phyloP scores from a whole-genome alignment of 1,140 invertebrate genomes.

The Himalopsyche phryganea region DNA sequence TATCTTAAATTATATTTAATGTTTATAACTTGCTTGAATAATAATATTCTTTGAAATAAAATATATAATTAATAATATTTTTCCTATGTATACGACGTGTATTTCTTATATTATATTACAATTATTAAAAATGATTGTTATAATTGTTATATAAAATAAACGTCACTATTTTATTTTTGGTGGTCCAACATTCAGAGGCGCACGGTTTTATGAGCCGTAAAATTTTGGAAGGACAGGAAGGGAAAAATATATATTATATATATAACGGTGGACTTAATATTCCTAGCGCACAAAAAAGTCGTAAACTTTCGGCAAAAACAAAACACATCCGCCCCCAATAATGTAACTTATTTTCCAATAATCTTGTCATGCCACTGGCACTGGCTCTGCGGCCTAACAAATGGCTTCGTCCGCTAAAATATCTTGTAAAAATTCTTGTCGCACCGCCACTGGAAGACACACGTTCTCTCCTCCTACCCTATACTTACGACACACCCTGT shows the following conservation, averaged over 20 bases:
- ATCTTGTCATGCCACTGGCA: slow-evolving; percentile 33
- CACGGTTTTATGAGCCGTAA: too few relatives aligned
- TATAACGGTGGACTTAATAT: slow-evolving; percentile 26
- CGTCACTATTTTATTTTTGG: too few relatives aligned
- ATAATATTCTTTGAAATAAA: too few relatives aligned
- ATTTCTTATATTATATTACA: too few relatives aligned
- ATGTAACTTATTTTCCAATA: slow-evolving; percentile 35
- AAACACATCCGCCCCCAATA: slow-evolving; percentile 29
- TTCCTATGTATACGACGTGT: too few relatives aligned
- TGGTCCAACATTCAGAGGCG: too few relatives aligned
- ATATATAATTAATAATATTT: too few relatives aligned
- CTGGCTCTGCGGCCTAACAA: slow-evolving; percentile 30
- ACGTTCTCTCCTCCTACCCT: slow-evolving; percentile 9
- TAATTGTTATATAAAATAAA: too few relatives aligned
- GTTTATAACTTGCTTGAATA: too few relatives aligned
- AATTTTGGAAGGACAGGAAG: neutral
- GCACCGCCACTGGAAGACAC: slow-evolving; percentile 23
- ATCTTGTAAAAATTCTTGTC: slow-evolving; percentile 34
- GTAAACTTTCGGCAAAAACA: slow-evolving; percentile 30
- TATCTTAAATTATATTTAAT: too few relatives aligned
- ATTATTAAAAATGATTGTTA: too few relatives aligned
- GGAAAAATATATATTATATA: neutral
- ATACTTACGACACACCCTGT: neutral
- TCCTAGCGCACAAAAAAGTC: slow-evolving; percentile 31
- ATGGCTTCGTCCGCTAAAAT: slow-evolving; percentile 29